phyloP scores from a whole-genome alignment of 2,888 invertebrate species.

The Amblyteles armatorius region DNA sequence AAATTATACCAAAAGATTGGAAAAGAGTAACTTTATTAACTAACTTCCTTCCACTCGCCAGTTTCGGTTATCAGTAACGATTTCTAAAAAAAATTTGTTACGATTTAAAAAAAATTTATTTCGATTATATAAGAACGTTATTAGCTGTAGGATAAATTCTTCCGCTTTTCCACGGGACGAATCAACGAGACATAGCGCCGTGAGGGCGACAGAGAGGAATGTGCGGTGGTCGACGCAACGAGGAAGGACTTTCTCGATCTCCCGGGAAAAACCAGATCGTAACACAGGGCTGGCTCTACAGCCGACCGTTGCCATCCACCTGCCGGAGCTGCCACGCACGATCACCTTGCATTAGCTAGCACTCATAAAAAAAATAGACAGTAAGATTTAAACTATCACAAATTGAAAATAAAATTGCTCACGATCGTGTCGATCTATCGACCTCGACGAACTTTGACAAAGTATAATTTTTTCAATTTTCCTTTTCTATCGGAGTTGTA shows the following conservation, averaged over 20 bases:
- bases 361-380: no score
- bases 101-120: no score
- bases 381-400: no score
- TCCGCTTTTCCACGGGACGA: conserved; percentile 37
- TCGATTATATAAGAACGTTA: conserved; percentile 44
- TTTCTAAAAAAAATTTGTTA: background rate
- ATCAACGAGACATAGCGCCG: conserved; percentile 42
- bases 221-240: conserved; percentile 23
- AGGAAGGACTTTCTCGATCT: conserved; percentile 64
- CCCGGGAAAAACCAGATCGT: conserved; percentile 62
- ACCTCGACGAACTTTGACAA: no score
- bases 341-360: no score
- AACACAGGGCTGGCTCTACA: background rate
- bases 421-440: no score
- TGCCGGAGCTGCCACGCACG: background rate
- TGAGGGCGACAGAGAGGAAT: conserved; percentile 5
- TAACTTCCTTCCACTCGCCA: background rate
- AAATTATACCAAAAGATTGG: no score
- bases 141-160: conserved; percentile 53
- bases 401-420: no score
- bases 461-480: no score
- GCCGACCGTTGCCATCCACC: background rate
- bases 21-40: no score
- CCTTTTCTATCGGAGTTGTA: no score
- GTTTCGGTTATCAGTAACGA: background rate